Percentiles rank a stretch among this genome's conserved stretches.
Evolutionary conservation across 2,888 invertebrate species (phyloP).

Genomic region (Perizoma flavofasciatum): DNA sequence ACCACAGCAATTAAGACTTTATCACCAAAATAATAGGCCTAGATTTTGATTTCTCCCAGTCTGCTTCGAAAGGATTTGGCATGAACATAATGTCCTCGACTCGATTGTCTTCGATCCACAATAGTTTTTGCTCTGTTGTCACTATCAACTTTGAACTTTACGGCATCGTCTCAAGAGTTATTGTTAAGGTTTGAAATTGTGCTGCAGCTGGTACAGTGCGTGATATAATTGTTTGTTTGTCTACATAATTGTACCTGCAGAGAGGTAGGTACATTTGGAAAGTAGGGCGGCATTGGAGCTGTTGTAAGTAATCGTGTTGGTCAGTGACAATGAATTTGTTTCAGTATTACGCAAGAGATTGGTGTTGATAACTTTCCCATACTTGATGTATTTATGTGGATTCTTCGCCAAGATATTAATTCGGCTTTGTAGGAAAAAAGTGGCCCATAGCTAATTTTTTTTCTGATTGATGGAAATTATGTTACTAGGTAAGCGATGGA

Average conservation of each 20-base stretch:
- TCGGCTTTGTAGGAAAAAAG: not conserved
- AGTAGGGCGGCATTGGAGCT: constrained; percentile 80
- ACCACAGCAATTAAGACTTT: constrained; percentile 40
- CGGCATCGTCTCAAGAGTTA: constrained; percentile 32
- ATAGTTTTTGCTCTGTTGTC: constrained; percentile 31
- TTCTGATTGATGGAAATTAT: not conserved
- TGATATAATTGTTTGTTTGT: constrained; percentile 73
- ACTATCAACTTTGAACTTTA: constrained; percentile 49
- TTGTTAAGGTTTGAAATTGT: constrained; percentile 8
- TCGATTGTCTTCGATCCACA: constrained; percentile 58
- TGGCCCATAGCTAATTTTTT: not conserved
- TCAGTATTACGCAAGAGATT: constrained; percentile 62
- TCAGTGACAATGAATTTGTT: constrained; percentile 80
- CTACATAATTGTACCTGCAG: constrained; percentile 67
- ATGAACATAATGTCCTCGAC: constrained; percentile 55
- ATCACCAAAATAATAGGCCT: constrained; percentile 25
- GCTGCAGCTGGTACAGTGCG: constrained; percentile 11
- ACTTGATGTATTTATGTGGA: constrained; percentile 18
- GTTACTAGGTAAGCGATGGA: not conserved
- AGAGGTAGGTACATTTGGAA: constrained; percentile 64
- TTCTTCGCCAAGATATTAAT: constrained; percentile 4
- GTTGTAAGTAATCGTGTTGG: constrained; percentile 73
- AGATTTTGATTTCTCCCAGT: constrained; percentile 27
- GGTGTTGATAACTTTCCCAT: constrained; percentile 27
- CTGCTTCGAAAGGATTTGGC: constrained; percentile 44